These are phyloP conservation scores for Laterallus jamaicensis DNA, from an alignment of 2,113 vertebrate species.

Conservation along the genomic window DNA sequence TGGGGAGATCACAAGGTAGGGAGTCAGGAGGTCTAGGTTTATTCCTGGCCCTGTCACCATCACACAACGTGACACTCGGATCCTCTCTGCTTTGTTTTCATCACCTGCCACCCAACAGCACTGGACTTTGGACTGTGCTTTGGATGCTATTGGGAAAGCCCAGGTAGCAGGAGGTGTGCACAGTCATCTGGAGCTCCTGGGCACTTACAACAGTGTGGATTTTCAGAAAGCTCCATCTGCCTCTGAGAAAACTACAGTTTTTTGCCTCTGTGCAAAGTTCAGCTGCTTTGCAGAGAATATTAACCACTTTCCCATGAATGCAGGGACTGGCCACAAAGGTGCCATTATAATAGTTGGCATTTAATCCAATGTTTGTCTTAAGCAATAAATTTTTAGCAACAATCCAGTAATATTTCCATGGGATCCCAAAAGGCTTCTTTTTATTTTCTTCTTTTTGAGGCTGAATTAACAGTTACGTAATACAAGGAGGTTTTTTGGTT, in stretches of 20 bases:
- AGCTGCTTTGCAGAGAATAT: slow-evolving; percentile 13
- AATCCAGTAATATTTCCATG: slow-evolving; percentile 23
- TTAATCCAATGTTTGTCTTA: slow-evolving; percentile 59
- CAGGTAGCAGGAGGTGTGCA: neutral
- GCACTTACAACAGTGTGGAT: neutral
- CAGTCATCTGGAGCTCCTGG: neutral
- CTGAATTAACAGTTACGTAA: slow-evolving; percentile 44
- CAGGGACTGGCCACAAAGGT: slow-evolving; percentile 8
- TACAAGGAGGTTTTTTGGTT: neutral
- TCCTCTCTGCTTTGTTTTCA: neutral
- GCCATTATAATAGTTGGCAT: slow-evolving; percentile 14
- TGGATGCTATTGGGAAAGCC: neutral
- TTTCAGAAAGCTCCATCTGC: neutral
- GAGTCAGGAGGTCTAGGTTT: slow-evolving; percentile 46
- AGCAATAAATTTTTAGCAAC: slow-evolving; percentile 49
- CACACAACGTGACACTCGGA: neutral
- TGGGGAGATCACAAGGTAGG: slow-evolving; percentile 22
- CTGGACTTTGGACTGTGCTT: neutral
- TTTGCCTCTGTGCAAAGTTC: neutral
- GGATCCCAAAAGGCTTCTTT: slow-evolving; percentile 1
- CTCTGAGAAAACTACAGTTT: neutral
- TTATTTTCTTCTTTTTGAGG: neutral
- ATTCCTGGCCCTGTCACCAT: neutral
- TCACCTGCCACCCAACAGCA: neutral
- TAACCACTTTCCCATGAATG: slow-evolving; percentile 9